These are phyloP conservation scores for Dysdera silvatica DNA, from an alignment of 1,140 invertebrate species.

Conservation along the genomic window DNA sequence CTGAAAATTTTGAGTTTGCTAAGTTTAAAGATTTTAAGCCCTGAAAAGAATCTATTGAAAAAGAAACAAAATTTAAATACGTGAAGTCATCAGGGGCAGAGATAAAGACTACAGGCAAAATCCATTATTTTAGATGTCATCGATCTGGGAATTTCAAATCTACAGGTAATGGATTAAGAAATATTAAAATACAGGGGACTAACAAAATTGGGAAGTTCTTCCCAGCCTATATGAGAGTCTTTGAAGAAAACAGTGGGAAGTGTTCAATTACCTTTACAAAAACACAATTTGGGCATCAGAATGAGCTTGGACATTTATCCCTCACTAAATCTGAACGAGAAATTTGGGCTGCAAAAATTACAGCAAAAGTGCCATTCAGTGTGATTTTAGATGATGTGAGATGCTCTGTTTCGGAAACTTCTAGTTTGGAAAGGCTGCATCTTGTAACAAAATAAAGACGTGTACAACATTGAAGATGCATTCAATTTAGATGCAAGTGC, in stretches of 20 bases:
- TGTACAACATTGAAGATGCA: not conserved
- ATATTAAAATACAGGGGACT: no score
- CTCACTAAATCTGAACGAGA: no score
- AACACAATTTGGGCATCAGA: not conserved
- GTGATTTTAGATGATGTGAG: not conserved
- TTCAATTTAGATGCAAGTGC: not conserved
- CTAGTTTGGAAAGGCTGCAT: not conserved
- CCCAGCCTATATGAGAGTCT: not conserved
- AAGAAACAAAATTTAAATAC: no score
- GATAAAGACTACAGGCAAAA: no score
- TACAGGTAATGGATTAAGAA: not conserved
- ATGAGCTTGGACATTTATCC: not conserved
- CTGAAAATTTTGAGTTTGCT: no score
- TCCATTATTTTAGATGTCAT: not conserved
- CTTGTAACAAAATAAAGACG: not conserved
- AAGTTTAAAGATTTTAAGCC: no score
- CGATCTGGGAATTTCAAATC: not conserved
- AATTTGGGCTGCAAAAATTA: not conserved
- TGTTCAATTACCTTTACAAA: not conserved
- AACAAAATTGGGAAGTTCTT: no score
- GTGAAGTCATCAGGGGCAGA: not conserved
- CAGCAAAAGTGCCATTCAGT: not conserved
- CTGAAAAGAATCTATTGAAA: no score
- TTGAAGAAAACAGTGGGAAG: not conserved
- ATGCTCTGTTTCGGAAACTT: not conserved